Percentiles rank a stretch among this genome's conserved stretches.
phyloP scores from a whole-genome alignment of 2,797 vertebrate genomes.

The Hypotaenidia philippensis region DNA sequence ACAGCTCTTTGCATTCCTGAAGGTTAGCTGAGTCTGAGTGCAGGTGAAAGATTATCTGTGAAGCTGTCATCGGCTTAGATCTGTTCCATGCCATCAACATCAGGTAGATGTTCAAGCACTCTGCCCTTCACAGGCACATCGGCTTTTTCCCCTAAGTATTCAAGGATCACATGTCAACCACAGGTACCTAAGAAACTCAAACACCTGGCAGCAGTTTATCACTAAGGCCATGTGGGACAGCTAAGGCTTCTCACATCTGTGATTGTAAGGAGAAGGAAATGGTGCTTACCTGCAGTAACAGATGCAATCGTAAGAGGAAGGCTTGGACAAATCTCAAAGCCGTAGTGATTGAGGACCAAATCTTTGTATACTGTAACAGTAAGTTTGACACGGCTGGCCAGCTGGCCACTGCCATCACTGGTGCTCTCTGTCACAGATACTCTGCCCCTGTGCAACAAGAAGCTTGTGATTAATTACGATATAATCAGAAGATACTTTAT shows the following conservation, averaged over 20 bases:
- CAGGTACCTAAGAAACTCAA: not conserved
- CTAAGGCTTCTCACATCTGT: rapidly evolving
- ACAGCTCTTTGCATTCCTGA: not conserved
- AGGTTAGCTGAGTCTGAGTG: rapidly evolving
- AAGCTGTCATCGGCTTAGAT: not conserved
- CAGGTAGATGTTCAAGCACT: not conserved
- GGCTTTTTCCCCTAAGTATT: not conserved
- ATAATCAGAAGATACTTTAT: rapidly evolving
- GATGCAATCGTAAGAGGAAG: constrained; percentile 90
- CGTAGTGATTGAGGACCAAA: constrained; percentile 84
- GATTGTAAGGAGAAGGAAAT: not conserved
- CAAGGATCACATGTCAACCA: not conserved
- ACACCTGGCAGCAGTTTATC: not conserved
- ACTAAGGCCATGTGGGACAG: not conserved
- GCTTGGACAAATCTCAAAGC: constrained; percentile 88
- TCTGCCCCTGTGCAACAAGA: constrained; percentile 69
- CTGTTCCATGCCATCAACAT: not conserved
- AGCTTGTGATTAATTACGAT: not conserved
- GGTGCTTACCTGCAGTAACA: constrained; percentile 85
- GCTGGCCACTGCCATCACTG: constrained; percentile 75
- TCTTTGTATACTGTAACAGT: constrained; percentile 88
- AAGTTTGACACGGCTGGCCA: constrained; percentile 82
- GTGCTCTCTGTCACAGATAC: constrained; percentile 76
- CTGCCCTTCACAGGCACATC: rapidly evolving
- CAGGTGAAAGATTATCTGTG: rapidly evolving